Base-by-base conservation (phyloP, 92 coral and sea anemone genomes). In the Zoanthus sansibaricus region DNA sequence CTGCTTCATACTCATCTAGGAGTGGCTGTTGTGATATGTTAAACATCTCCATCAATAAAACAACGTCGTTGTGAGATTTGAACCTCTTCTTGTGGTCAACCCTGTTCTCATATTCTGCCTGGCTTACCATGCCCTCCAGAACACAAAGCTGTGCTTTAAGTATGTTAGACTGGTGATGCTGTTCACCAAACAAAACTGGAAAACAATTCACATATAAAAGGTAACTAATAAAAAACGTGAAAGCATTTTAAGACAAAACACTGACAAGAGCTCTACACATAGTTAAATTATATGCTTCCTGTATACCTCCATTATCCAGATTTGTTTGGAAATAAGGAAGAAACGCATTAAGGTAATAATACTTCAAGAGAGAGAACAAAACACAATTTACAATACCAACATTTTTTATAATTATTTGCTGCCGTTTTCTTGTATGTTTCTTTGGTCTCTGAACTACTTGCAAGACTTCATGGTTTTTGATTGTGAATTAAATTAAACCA, bases 111-210 rank as follows among this genome's bases (percentile, higher is more conserved):
- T 79, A 68, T 78, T 90, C 77, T 42, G 88, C 79, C 44, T 92
- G 93, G 18, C 95, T 69, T 9, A 89, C 93, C 98, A 94, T 94
- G 86, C 95, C 89, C 83, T 94, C 95, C 33, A 94, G 88, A 16
- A 94, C 90, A 86, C 95, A 94, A 6, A 94, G 90, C 51, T 94
- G 98, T 20, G 98, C 95, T 75, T 90, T 94, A 16, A 94, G 90
- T 47, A 94, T 94, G 42, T 88, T 51, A 10, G 94, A 85, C 77
- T 92, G 90, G 31, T 94, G 90, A 51, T 92, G 98, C 37, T 94
- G 95, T 71, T 94, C 98, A 46, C 95, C 98, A 90, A 94, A 94
- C 47, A 94, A 82, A 82, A 94, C 98, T 94, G 88, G 4, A 79
- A 89, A 83, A 86, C 15, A 89, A 69, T 25, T 15, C 9, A 69